A percentile compares a stretch with the other conserved stretches of the same genome.
Evolutionary conservation across 2,888 invertebrate genomes (phyloP).

Genomic region (Macrophya alboannulata): DNA sequence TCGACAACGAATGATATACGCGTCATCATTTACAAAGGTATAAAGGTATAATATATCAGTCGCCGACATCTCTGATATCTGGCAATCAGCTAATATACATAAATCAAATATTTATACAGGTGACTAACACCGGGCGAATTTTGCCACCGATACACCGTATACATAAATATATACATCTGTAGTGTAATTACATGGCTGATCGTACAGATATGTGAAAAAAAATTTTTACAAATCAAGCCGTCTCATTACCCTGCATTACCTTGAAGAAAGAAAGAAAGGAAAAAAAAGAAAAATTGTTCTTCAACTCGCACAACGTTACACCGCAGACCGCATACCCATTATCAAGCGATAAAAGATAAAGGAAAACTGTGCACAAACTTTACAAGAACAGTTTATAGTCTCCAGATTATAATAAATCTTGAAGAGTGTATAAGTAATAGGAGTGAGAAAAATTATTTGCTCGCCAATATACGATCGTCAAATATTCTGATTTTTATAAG

Average conservation of each 20-base stretch:
- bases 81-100: not conserved
- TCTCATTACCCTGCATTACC: not conserved
- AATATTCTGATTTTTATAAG: too few species aligned
- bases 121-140: not conserved
- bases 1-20: not conserved
- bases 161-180: not conserved
- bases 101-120: conserved; percentile 18
- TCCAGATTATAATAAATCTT: not conserved
- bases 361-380: not conserved
- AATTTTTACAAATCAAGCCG: not conserved
- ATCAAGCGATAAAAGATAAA: not conserved
- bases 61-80: conserved; percentile 9
- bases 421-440: not conserved
- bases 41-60: not conserved
- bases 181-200: not conserved
- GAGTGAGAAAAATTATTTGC: not conserved
- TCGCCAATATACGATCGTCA: not conserved
- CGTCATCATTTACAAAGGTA: not conserved
- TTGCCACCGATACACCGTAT: not conserved
- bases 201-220: not conserved
- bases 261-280: too few species aligned
- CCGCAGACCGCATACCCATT: not conserved
- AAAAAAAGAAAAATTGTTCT: not conserved
- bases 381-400: not conserved
- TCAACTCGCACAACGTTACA: not conserved